phyloP scores from a whole-genome alignment of 2,797 vertebrate species.

The Gephyroberyx darwinii region DNA sequence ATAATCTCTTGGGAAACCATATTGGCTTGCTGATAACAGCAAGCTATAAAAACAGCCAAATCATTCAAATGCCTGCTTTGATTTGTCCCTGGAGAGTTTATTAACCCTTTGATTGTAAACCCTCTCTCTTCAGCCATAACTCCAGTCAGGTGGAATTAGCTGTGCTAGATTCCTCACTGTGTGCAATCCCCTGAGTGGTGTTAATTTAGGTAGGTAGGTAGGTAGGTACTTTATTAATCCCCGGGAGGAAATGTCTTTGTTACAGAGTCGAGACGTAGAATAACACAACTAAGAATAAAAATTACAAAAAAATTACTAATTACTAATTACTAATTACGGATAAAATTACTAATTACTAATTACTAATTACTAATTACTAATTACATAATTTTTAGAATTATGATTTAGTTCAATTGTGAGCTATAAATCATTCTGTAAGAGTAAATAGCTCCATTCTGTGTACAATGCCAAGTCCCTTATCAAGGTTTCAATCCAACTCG shows the following conservation, averaged over 20 bases:
- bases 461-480: not conserved
- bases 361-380: too few relatives aligned
- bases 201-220: not conserved
- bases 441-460: not conserved
- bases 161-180: conserved; percentile 1
- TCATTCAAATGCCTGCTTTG: conserved; percentile 52
- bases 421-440: too few relatives aligned
- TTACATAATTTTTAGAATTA: too few relatives aligned
- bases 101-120: conserved; percentile 61
- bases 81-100: conserved; percentile 53
- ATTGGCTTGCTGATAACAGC: conserved; percentile 64
- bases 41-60: conserved; percentile 60
- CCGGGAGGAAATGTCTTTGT: too few relatives aligned
- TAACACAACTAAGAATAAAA: too few relatives aligned
- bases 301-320: too few relatives aligned
- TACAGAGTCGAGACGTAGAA: too few relatives aligned
- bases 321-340: too few relatives aligned
- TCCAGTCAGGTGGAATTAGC: conserved; percentile 60
- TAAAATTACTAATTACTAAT: too few relatives aligned
- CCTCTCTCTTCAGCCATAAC: conserved; percentile 23
- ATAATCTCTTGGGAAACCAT: conserved; percentile 45
- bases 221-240: too few relatives aligned
- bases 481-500: not conserved
- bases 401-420: too few relatives aligned
- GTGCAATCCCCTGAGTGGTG: conserved; percentile 10